Percentiles rank a stretch among this genome's conserved stretches.
Conservation (phyloP, 2,797 vertebrate genomes). For the Amniataba percoides region DNA sequence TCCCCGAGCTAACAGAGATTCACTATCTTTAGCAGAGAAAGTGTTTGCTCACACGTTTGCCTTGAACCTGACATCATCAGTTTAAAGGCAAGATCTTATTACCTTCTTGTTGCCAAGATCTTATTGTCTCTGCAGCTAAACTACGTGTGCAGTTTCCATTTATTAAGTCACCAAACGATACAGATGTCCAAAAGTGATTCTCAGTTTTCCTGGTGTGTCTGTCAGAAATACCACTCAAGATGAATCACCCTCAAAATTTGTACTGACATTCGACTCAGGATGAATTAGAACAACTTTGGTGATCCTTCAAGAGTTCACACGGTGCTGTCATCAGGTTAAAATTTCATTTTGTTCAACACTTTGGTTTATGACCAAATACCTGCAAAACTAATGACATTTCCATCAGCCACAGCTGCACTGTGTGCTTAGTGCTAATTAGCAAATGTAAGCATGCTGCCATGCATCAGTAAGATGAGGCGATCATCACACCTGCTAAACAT, state of each 20-base stretch:
- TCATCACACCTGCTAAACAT: neutral
- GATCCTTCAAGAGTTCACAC: neutral
- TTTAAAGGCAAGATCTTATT: neutral
- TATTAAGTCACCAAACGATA: neutral
- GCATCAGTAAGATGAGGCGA: neutral
- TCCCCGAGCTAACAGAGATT: neutral
- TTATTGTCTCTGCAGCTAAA: neutral
- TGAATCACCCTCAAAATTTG: neutral
- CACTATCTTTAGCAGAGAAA: neutral
- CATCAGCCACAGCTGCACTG: neutral
- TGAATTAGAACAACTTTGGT: neutral
- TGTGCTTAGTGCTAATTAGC: neutral
- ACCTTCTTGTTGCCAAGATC: neutral
- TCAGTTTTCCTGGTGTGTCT: neutral
- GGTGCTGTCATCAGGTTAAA: no score
- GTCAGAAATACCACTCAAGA: neutral
- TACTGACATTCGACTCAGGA: neutral
- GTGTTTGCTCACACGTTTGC: neutral
- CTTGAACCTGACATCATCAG: neutral
- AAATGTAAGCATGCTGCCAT: neutral
- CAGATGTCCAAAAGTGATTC: neutral
- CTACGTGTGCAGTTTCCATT: neutral
- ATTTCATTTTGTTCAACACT: no score
- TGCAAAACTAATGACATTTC: neutral
- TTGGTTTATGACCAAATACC: neutral